phyloP scores from a whole-genome alignment of 2,797 vertebrate genomes.

The Onychomys arenicola region DNA sequence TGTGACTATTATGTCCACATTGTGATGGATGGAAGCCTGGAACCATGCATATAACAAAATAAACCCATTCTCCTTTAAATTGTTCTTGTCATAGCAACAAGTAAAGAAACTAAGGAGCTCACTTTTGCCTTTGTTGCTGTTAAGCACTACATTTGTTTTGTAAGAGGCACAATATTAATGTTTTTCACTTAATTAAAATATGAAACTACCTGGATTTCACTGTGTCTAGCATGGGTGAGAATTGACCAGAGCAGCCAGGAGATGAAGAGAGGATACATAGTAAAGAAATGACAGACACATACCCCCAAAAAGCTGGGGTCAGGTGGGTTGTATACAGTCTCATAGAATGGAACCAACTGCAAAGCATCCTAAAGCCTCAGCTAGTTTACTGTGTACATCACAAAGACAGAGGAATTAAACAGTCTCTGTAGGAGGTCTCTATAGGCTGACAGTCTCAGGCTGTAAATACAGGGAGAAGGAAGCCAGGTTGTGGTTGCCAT shows the following conservation, averaged over 20 bases:
- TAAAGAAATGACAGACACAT: not conserved
- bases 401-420: too few relatives aligned
- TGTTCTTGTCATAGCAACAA: not conserved
- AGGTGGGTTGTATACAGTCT: too few relatives aligned
- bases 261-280: not conserved
- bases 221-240: not conserved
- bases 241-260: not conserved
- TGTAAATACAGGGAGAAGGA: too few relatives aligned
- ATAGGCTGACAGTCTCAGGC: too few relatives aligned
- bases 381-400: too few relatives aligned
- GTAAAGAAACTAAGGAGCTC: not conserved
- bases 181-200: slow-evolving; percentile 1
- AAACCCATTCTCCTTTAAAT: not conserved
- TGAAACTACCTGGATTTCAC: not conserved
- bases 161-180: not conserved
- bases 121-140: not conserved
- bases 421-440: too few relatives aligned
- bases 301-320: not conserved
- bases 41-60: not conserved
- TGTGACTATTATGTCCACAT: not conserved
- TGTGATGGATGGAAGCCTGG: not conserved
- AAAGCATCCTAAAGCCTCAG: too few relatives aligned
- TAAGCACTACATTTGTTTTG: not conserved
- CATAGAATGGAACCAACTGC: too few relatives aligned
- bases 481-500: too few relatives aligned